Evolutionary conservation across 2,888 invertebrate genomes (phyloP).

Genomic region (Patella depressa): DNA sequence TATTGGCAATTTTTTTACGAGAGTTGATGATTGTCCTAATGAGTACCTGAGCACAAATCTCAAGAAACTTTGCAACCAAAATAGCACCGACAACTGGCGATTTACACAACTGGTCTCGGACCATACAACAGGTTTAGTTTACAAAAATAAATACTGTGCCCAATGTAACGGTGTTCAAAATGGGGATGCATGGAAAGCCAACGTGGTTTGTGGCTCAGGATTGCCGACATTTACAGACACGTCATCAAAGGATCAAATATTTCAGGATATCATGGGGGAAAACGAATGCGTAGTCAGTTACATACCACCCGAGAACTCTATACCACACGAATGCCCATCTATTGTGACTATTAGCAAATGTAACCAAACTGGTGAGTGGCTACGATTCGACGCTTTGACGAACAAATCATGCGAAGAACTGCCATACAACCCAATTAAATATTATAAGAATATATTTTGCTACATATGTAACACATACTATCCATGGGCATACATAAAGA

Average conservation of each 20-base stretch:
- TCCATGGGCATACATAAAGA: not conserved
- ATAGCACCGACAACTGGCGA: constrained; percentile 11
- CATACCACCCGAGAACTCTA: not conserved
- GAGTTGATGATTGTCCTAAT: not conserved
- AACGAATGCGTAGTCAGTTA: not conserved
- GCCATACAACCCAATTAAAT: not conserved
- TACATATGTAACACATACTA: not conserved
- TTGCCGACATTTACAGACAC: not conserved
- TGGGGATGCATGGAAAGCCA: not conserved
- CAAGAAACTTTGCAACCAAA: not conserved
- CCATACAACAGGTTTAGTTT: constrained; percentile 15
- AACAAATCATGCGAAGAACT: not conserved
- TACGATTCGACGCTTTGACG: not conserved
- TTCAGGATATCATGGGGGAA: not conserved
- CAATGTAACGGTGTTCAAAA: constrained; percentile 17
- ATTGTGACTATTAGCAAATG: not conserved
- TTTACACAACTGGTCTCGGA: constrained; percentile 21
- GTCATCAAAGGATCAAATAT: not conserved
- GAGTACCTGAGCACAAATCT: not conserved
- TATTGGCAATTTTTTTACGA: not conserved
- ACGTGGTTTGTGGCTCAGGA: not conserved
- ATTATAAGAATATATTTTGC: not conserved
- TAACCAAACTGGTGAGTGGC: not conserved
- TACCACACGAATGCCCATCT: not conserved
- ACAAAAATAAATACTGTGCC: constrained; percentile 27